A percentile compares a stretch with the other conserved stretches of the same genome.
phyloP scores from a whole-genome alignment of 2,113 vertebrate species.

The Corythoichthys intestinalis region DNA sequence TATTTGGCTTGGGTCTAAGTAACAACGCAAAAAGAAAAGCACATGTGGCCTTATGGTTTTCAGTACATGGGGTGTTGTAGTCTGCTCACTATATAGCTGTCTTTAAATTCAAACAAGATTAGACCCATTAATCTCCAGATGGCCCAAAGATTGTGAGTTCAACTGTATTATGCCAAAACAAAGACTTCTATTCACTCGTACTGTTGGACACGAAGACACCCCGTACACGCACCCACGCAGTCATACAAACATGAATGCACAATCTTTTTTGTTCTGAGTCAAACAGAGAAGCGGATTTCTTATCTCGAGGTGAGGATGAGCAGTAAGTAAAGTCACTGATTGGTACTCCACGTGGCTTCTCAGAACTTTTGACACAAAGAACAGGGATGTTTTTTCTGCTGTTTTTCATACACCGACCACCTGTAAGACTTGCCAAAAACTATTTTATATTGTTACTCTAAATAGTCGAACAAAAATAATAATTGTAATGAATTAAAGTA shows the following conservation, averaged over 20 bases:
- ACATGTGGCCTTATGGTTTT: constrained; percentile 1
- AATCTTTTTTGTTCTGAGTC: constrained; percentile 12
- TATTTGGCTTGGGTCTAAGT: too few relatives aligned
- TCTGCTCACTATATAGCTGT: constrained; percentile 13
- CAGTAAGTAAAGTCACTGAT: constrained; percentile 33
- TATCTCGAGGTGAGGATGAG: constrained; percentile 18
- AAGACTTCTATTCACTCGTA: constrained; percentile 49
- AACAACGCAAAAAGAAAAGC: constrained; percentile 1
- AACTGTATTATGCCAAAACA: constrained; percentile 40
- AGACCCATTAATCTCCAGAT: constrained; percentile 30
- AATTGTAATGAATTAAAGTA: too few relatives aligned
- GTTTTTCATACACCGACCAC: constrained; percentile 23
- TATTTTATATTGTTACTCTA: background rate
- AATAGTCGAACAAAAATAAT: too few relatives aligned
- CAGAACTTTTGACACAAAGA: constrained; percentile 15
- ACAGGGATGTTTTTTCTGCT: constrained; percentile 22
- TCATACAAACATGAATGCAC: background rate
- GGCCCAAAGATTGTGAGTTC: constrained; percentile 29
- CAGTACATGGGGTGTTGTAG: background rate
- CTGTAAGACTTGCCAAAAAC: constrained; percentile 7
- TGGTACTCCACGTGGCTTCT: constrained; percentile 38
- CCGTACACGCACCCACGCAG: background rate
- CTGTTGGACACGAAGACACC: background rate
- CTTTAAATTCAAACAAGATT: constrained; percentile 36
- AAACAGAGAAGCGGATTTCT: constrained; percentile 41